phyloP scores from a whole-genome alignment of 2,113 vertebrate genomes.

The Crotalus viridis region DNA sequence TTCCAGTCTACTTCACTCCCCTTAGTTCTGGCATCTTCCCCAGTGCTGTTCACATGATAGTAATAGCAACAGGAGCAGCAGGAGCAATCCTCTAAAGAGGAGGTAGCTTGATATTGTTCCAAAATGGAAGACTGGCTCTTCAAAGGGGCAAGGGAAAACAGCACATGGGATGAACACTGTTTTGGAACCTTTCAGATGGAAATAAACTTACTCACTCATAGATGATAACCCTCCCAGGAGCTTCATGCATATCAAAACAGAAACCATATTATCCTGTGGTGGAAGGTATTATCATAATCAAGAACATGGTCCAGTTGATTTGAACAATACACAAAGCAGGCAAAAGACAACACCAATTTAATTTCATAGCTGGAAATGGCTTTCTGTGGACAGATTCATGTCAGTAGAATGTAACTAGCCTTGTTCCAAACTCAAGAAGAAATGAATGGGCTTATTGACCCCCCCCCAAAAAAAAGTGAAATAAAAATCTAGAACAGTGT shows the following conservation, averaged over 20 bases:
- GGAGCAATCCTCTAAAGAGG: not conserved
- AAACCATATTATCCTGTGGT: constrained; percentile 18
- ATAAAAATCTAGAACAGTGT: not conserved
- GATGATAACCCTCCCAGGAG: constrained; percentile 14
- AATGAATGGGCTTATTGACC: not conserved
- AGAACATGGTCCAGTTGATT: constrained; percentile 16
- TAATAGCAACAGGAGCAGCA: not conserved
- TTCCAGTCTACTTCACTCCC: constrained; percentile 12
- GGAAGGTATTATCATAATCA: not conserved
- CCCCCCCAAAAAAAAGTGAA: not conserved
- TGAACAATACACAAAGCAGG: not conserved
- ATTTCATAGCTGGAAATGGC: not conserved
- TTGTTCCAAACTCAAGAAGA: not conserved
- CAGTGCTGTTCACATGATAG: not conserved
- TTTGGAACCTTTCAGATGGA: constrained; percentile 14
- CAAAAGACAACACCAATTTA: not conserved
- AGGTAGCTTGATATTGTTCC: constrained; percentile 12
- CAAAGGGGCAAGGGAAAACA: not conserved
- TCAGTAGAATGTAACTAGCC: not conserved
- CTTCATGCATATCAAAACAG: not conserved
- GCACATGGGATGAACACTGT: not conserved
- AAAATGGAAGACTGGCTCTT: not conserved
- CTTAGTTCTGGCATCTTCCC: constrained; percentile 22
- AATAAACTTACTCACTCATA: constrained; percentile 12
- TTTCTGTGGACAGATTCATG: not conserved